Evolutionary conservation across 2,888 invertebrate genomes (phyloP).

Genomic region (Cheilosia pagana): DNA sequence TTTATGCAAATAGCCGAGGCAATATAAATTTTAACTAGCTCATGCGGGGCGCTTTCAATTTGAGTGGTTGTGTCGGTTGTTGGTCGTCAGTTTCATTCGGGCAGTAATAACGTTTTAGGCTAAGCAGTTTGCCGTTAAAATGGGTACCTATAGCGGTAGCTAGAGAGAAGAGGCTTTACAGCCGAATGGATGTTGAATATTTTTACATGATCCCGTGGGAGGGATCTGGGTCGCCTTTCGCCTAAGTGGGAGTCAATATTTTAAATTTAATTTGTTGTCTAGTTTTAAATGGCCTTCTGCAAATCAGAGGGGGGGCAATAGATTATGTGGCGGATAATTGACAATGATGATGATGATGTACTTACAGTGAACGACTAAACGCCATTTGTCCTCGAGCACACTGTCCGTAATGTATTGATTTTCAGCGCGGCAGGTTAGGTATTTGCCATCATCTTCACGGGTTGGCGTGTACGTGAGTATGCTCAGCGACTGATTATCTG

Average conservation of each 20-base stretch:
- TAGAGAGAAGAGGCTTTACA: slow-evolving; percentile 30
- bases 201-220: slow-evolving; percentile 4
- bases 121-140: slow-evolving; percentile 24
- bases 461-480: slow-evolving; percentile 92
- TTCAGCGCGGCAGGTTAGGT: slow-evolving; percentile 94
- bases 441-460: slow-evolving; percentile 95
- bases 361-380: slow-evolving; percentile 95
- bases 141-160: neutral
- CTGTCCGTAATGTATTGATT: slow-evolving; percentile 93
- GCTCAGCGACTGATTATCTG: slow-evolving; percentile 92
- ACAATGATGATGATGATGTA: slow-evolving; percentile 78
- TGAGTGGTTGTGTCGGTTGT: slow-evolving; percentile 54
- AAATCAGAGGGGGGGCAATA: no score
- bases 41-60: slow-evolving; percentile 59
- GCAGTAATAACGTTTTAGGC: slow-evolving; percentile 60
- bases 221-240: neutral
- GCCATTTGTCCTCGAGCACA: slow-evolving; percentile 93
- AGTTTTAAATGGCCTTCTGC: neutral
- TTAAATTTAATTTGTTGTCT: slow-evolving; percentile 26
- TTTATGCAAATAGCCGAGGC: slow-evolving; percentile 62
- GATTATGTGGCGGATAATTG: neutral
- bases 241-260: slow-evolving; percentile 27
- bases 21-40: slow-evolving; percentile 65
- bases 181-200: slow-evolving; percentile 25
- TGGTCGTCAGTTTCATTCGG: slow-evolving; percentile 29